Conservation (phyloP, 2,888 invertebrate species). For the Chesias legatella region DNA sequence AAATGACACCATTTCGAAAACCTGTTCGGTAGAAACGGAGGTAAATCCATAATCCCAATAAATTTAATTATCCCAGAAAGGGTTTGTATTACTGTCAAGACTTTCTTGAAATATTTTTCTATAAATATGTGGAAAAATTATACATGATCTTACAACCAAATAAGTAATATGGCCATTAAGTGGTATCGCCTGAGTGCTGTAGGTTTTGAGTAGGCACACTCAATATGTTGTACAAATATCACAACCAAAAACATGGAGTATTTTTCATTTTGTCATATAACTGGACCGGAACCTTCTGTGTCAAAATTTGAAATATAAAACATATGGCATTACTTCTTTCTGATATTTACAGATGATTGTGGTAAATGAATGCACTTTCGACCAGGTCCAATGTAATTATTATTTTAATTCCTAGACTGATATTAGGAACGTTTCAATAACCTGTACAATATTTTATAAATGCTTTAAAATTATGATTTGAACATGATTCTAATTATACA, state of each 20-base stretch:
- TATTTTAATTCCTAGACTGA: slow-evolving; percentile 3
- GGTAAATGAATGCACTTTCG: slow-evolving; percentile 1
- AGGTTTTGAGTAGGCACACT: slow-evolving; percentile 5
- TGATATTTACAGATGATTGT: slow-evolving; percentile 9
- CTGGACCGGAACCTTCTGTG: slow-evolving; percentile 12
- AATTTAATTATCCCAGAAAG: too few species aligned
- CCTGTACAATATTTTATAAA: slow-evolving; percentile 20
- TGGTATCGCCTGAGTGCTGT: slow-evolving; percentile 15
- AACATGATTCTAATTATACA: slow-evolving; percentile 10
- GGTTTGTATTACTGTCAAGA: slow-evolving; percentile 9
- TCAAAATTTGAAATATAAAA: slow-evolving; percentile 11
- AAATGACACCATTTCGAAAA: too few species aligned
- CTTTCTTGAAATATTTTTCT: slow-evolving; percentile 1
- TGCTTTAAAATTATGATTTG: slow-evolving; percentile 6
- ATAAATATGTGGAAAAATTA: slow-evolving; percentile 2
- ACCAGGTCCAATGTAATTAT: slow-evolving; percentile 9
- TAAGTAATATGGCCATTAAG: slow-evolving; percentile 35
- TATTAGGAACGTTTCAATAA: slow-evolving; percentile 17
- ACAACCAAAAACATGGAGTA: slow-evolving; percentile 31
- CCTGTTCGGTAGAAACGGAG: too few species aligned
- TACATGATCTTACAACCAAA: slow-evolving; percentile 11
- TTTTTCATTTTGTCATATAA: slow-evolving; percentile 20
- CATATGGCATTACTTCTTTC: slow-evolving; percentile 7
- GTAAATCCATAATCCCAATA: too few species aligned
- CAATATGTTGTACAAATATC: slow-evolving; percentile 22